These are phyloP conservation scores for Muscina levida DNA, from an alignment of 2,888 invertebrate species.

Conservation along the genomic window DNA sequence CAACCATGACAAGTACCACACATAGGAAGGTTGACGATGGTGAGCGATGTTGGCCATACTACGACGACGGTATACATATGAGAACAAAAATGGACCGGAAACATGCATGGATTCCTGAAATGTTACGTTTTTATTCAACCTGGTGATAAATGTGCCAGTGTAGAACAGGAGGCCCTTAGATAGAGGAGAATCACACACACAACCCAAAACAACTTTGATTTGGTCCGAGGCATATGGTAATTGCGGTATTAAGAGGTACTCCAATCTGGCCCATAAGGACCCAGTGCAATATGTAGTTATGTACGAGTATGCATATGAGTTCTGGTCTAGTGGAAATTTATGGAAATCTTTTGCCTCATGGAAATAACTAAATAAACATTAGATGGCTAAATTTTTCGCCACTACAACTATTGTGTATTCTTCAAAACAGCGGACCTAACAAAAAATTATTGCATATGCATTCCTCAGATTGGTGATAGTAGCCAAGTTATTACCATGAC, in stretches of 20 bases:
- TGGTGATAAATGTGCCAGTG: too few relatives aligned
- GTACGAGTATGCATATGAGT: neutral
- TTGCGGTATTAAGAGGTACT: neutral
- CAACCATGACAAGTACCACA: conserved; percentile 20
- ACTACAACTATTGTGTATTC: too few relatives aligned
- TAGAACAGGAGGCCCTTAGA: too few relatives aligned
- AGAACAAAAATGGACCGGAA: conserved; percentile 18
- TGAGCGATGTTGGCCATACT: too few relatives aligned
- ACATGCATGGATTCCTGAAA: conserved; percentile 35
- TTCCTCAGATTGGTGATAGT: conserved; percentile 7
- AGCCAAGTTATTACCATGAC: neutral
- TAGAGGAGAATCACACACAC: too few relatives aligned
- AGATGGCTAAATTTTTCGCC: too few relatives aligned
- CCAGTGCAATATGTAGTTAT: too few relatives aligned
- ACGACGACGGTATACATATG: too few relatives aligned
- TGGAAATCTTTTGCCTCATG: neutral
- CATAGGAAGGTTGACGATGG: neutral
- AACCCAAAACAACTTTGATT: neutral
- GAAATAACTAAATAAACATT: too few relatives aligned
- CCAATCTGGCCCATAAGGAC: neutral
- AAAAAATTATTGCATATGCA: too few relatives aligned
- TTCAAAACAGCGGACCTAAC: too few relatives aligned
- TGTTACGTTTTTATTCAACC: neutral
- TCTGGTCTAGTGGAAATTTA: neutral
- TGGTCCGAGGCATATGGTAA: conserved; percentile 9